A percentile compares a stretch with the other conserved stretches of the same genome.
These are phyloP conservation scores for Epizoanthus illoricatus DNA, from an alignment of 92 coral and sea anemone genomes.

Conservation along the genomic window DNA sequence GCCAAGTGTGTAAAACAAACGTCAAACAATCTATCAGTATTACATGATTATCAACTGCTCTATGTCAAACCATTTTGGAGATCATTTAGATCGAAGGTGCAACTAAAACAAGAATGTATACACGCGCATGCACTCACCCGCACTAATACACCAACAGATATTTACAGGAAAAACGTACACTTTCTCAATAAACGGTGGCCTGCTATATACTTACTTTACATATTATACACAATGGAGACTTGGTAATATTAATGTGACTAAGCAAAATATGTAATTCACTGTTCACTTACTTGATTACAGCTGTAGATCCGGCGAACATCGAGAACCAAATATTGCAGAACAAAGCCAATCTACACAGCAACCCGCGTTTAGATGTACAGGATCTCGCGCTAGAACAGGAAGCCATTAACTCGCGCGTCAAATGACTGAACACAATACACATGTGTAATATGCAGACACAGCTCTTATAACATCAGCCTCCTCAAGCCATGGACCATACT, in stretches of 20 bases:
- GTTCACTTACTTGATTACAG: constrained; percentile 15
- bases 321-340: constrained; percentile 53
- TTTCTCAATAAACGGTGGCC: too few species aligned
- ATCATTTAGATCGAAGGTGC: too few species aligned
- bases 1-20: too few species aligned
- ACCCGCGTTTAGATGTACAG: constrained; percentile 43
- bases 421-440: neutral
- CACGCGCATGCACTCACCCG: too few species aligned
- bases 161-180: too few species aligned
- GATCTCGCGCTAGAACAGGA: constrained; percentile 21
- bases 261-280: neutral
- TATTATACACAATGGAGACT: neutral
- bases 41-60: too few species aligned
- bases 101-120: too few species aligned
- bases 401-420: constrained; percentile 19
- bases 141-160: too few species aligned
- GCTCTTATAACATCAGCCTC: neutral
- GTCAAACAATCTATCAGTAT: too few species aligned
- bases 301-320: constrained; percentile 36
- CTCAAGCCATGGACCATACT: too few species aligned
- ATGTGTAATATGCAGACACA: neutral
- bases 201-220: too few species aligned
- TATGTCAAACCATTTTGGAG: too few species aligned
- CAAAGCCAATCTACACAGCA: constrained; percentile 43
- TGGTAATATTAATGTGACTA: neutral